Evolutionary conservation across 2,113 vertebrate species (phyloP).

Genomic region (Tragelaphus strepsiceros): DNA sequence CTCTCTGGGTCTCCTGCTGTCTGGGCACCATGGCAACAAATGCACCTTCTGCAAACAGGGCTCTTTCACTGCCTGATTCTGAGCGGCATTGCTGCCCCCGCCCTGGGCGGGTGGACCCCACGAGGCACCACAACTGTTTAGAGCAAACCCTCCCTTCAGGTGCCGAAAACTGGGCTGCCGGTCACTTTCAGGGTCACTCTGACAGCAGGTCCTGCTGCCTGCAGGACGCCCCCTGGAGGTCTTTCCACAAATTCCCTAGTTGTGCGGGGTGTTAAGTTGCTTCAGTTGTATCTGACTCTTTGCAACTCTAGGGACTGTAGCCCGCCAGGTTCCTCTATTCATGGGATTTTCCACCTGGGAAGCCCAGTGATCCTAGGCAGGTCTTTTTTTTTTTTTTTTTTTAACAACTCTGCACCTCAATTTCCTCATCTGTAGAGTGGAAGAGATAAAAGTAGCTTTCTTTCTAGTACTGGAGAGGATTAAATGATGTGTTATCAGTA

Average conservation of each 20-base stretch:
- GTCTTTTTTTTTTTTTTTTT: no score
- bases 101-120: not conserved
- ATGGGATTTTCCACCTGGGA: not conserved
- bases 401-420: not conserved
- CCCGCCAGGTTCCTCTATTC: not conserved
- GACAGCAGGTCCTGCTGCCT: not conserved
- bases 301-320: not conserved
- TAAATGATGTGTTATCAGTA: not conserved
- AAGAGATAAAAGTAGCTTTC: not conserved
- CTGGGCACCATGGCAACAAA: not conserved
- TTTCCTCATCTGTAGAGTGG: not conserved
- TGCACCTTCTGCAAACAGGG: not conserved
- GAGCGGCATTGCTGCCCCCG: not conserved
- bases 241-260: not conserved
- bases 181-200: not conserved
- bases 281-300: not conserved
- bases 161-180: not conserved
- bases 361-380: not conserved
- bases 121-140: not conserved
- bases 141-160: not conserved
- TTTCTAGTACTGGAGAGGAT: not conserved
- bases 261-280: not conserved
- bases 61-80: not conserved
- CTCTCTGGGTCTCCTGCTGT: not conserved
- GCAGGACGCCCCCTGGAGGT: no score